A percentile compares a stretch with the other conserved stretches of the same genome.
These are phyloP conservation scores for Pygoscelis adeliae DNA, from an alignment of 2,113 vertebrate species.

Conservation along the genomic window DNA sequence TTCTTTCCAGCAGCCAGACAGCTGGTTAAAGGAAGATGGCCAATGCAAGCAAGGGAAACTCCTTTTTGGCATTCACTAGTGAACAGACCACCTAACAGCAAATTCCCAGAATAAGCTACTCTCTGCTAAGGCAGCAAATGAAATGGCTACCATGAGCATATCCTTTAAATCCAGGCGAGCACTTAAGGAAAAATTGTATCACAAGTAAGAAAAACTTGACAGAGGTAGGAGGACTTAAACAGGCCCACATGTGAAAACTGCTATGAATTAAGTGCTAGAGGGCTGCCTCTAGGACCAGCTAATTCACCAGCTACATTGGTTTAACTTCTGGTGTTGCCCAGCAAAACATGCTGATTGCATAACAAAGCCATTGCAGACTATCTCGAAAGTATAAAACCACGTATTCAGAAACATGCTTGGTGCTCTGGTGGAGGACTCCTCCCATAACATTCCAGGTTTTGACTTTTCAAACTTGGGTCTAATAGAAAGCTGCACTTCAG, in stretches of 20 bases:
- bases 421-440: neutral
- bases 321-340: neutral
- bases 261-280: neutral
- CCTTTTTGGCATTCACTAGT: neutral
- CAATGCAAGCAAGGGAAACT: conserved; percentile 11
- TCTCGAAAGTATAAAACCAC: neutral
- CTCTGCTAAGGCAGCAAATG: neutral
- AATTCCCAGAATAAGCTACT: neutral
- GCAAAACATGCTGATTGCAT: neutral
- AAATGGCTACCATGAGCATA: neutral
- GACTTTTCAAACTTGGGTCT: neutral
- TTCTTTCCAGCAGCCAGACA: neutral
- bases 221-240: neutral
- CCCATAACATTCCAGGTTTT: neutral
- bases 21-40: conserved; percentile 15
- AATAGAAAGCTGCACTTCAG: neutral
- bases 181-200: neutral
- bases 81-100: conserved; percentile 17
- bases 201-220: neutral
- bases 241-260: neutral
- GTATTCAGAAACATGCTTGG: neutral
- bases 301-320: neutral
- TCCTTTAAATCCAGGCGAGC: neutral
- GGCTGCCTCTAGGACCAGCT: neutral
- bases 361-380: neutral